Evolutionary conservation across 2,797 vertebrate species (phyloP).

Genomic region (Lacerta bilineata): DNA sequence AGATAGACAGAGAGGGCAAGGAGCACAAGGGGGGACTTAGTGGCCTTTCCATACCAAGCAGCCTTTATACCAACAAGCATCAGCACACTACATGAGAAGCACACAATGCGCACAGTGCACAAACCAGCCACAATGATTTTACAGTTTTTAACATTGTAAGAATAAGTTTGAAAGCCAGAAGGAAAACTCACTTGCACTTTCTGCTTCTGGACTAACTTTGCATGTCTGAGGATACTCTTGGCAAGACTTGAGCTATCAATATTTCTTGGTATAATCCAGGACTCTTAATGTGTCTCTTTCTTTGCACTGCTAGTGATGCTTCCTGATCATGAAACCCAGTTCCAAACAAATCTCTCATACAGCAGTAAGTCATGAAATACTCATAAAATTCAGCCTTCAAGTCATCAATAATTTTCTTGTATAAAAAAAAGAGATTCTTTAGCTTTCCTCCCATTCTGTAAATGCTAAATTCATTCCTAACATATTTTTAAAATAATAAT

Average conservation of each 20-base stretch:
- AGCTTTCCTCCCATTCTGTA: slow-evolving; percentile 44
- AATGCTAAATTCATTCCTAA: slow-evolving; percentile 49
- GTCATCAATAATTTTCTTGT: slow-evolving; percentile 24
- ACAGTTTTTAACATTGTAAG: background rate
- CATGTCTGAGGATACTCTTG: background rate
- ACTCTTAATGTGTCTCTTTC: background rate
- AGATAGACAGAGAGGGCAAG: too few relatives aligned
- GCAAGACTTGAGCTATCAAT: background rate
- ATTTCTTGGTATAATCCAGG: background rate
- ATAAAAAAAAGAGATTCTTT: slow-evolving; percentile 18
- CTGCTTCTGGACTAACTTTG: background rate
- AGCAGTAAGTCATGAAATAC: slow-evolving; percentile 38
- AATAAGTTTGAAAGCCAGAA: background rate
- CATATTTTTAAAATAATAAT: slow-evolving; percentile 64
- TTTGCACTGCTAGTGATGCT: slow-evolving; percentile 49
- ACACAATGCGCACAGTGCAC: too few relatives aligned
- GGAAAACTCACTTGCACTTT: background rate
- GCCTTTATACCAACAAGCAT: too few relatives aligned
- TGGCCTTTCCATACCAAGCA: too few relatives aligned
- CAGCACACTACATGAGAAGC: too few relatives aligned
- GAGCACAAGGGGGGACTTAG: too few relatives aligned
- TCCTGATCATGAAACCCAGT: slow-evolving; percentile 57
- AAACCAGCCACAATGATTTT: background rate
- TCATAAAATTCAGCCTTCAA: slow-evolving; percentile 45
- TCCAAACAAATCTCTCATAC: slow-evolving; percentile 33